Conservation (phyloP, 2,888 invertebrate species). For the Leptinotarsa rubiginosa region DNA sequence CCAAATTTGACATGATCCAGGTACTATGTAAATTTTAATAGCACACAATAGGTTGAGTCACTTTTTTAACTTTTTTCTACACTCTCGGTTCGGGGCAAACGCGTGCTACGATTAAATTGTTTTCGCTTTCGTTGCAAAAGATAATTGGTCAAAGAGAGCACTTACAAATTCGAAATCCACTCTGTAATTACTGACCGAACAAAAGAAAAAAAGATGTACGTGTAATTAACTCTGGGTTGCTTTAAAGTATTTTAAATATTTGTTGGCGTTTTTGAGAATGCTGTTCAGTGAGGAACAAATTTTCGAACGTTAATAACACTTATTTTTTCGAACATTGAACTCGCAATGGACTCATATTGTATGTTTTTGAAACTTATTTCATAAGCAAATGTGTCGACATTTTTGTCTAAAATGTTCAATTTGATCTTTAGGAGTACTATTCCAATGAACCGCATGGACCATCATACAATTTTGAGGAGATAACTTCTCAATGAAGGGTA, state of each 20-base stretch:
- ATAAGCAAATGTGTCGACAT: too few relatives aligned
- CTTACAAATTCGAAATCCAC: conserved; percentile 24
- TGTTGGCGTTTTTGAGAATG: conserved; percentile 9
- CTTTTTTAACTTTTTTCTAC: conserved; percentile 13
- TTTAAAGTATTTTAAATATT: conserved; percentile 24
- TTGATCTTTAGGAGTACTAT: too few relatives aligned
- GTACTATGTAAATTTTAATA: conserved; percentile 27
- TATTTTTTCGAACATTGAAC: too few relatives aligned
- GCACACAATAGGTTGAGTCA: conserved; percentile 3
- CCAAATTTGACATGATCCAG: conserved; percentile 10
- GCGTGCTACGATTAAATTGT: conserved; percentile 39
- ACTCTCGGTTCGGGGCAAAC: conserved; percentile 26
- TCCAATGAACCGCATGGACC: too few relatives aligned
- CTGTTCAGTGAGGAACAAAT: neutral
- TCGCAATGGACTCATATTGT: too few relatives aligned
- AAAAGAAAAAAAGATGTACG: conserved; percentile 15
- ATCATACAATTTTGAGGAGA: too few relatives aligned
- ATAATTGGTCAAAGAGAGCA: conserved; percentile 33
- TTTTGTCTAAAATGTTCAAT: too few relatives aligned
- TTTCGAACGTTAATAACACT: too few relatives aligned
- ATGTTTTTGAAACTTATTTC: too few relatives aligned
- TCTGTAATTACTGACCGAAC: conserved; percentile 26
- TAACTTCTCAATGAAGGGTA: too few relatives aligned
- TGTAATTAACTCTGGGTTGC: conserved; percentile 21
- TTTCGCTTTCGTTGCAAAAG: conserved; percentile 37